These are phyloP conservation scores for Eupithecia tripunctaria DNA, from an alignment of 2,888 invertebrate species.

Conservation along the genomic window DNA sequence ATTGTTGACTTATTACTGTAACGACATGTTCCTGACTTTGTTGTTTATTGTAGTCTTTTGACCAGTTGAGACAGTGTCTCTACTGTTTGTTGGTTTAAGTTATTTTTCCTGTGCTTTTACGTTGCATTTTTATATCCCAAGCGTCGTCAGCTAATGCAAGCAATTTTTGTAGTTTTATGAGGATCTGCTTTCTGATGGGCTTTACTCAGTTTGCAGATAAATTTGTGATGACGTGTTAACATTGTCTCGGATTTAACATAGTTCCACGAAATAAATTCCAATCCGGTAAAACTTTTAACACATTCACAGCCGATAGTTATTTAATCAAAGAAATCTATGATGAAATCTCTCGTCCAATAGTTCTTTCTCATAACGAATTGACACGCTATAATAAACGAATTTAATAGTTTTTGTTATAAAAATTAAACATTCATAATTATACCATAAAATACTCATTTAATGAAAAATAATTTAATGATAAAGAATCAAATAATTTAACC, in stretches of 20 bases:
- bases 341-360: too few relatives aligned
- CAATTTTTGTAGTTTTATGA: slow-evolving; percentile 46
- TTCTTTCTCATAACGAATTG: too few relatives aligned
- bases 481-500: too few relatives aligned
- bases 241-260: not conserved
- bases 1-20: too few relatives aligned
- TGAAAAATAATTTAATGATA: too few relatives aligned
- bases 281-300: too few relatives aligned
- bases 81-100: not conserved
- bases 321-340: too few relatives aligned
- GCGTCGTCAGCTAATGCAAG: slow-evolving; percentile 43
- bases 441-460: too few relatives aligned
- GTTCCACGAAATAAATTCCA: not conserved
- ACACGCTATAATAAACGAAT: too few relatives aligned
- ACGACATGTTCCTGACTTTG: not conserved
- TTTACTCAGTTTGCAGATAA: slow-evolving; percentile 24
- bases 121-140: slow-evolving; percentile 42
- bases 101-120: slow-evolving; percentile 27
- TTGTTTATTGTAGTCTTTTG: not conserved
- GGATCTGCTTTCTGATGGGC: slow-evolving; percentile 40
- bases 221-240: slow-evolving; percentile 11
- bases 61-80: not conserved
- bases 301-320: too few relatives aligned
- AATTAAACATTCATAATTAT: too few relatives aligned
- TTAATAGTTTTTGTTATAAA: too few relatives aligned